These are phyloP conservation scores for Mola mola DNA, from an alignment of 2,113 vertebrate species.

Conservation along the genomic window DNA sequence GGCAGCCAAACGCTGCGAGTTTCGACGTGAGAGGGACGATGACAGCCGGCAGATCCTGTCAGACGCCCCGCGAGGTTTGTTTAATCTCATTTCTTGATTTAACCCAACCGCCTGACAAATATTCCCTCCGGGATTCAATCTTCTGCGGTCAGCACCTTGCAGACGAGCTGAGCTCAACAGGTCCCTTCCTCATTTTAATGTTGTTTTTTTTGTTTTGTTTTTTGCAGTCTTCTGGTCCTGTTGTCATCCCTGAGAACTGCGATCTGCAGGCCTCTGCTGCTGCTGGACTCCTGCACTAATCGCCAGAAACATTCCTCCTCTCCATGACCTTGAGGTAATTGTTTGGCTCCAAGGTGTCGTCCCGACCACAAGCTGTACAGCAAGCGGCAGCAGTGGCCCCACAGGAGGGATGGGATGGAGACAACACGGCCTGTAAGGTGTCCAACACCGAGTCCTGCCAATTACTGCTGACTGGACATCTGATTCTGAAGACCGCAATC, in stretches of 20 bases:
- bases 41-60: not conserved
- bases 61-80: not conserved
- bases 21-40: constrained; percentile 2
- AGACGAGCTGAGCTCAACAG: too few species aligned
- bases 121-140: too few species aligned
- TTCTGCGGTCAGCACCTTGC: too few species aligned
- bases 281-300: constrained; percentile 61
- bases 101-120: not conserved
- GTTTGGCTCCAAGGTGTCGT: constrained; percentile 73
- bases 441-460: constrained; percentile 46
- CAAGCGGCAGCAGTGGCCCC: constrained; percentile 30
- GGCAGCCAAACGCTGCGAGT: constrained; percentile 1
- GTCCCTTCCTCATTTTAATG: not conserved
- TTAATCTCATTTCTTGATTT: not conserved
- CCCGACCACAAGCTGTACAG: constrained; percentile 47
- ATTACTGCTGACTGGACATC: constrained; percentile 64
- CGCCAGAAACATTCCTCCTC: constrained; percentile 72
- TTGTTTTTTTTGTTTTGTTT: too few species aligned
- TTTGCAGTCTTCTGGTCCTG: too few species aligned
- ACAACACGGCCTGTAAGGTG: constrained; percentile 65
- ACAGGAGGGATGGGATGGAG: constrained; percentile 35
- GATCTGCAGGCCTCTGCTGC: constrained; percentile 40
- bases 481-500: too few species aligned
- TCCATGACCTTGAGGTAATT: constrained; percentile 79
- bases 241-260: too few species aligned